Conservation (phyloP, 2,888 invertebrate genomes). For the Cheilosia pagana region DNA sequence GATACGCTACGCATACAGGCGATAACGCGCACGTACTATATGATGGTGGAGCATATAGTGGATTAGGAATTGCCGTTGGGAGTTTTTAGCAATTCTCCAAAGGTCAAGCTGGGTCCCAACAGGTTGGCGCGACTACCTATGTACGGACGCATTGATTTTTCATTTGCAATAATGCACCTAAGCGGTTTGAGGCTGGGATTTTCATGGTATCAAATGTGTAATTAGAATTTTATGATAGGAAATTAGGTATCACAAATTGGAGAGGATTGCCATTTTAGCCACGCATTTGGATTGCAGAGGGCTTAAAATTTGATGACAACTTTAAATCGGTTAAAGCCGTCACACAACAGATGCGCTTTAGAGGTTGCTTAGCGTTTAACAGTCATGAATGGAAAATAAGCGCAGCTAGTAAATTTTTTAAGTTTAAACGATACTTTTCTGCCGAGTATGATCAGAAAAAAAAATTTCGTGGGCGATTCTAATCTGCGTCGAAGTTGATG, state of each 20-base stretch:
- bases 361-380: too few species aligned
- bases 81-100: constrained; percentile 24
- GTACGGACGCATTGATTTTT: constrained; percentile 41
- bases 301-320: neutral
- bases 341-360: too few species aligned
- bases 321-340: neutral
- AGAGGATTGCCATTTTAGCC: neutral
- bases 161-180: constrained; percentile 24
- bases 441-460: too few species aligned
- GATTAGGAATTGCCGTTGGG: constrained; percentile 34
- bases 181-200: constrained; percentile 24
- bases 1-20: constrained; percentile 1
- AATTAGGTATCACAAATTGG: constrained; percentile 24
- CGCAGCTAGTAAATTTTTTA: too few species aligned
- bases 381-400: too few species aligned
- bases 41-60: constrained; percentile 4
- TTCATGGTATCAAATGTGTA: constrained; percentile 12
- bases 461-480: too few species aligned
- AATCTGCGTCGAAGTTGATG: too few species aligned
- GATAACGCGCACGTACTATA: neutral
- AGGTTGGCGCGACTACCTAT: constrained; percentile 36
- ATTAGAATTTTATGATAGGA: constrained; percentile 49
- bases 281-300: neutral
- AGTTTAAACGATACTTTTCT: too few species aligned
- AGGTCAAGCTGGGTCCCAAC: constrained; percentile 36